Evolutionary conservation across 2,888 invertebrate species (phyloP).

Genomic region (Yponomeuta plumbellus): DNA sequence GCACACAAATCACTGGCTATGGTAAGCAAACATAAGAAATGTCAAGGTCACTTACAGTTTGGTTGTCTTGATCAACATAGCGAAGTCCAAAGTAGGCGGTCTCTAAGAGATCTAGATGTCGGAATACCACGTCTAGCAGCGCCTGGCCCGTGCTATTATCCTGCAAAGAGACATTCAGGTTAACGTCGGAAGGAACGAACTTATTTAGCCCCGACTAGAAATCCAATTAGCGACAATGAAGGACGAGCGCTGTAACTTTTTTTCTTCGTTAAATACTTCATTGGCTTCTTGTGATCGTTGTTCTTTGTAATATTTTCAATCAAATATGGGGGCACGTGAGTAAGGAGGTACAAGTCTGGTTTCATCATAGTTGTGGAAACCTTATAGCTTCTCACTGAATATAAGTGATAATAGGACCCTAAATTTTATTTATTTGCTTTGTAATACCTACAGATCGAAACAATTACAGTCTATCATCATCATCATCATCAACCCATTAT

Average conservation of each 20-base stretch:
- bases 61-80: slow-evolving; percentile 93
- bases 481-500: no score
- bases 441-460: no score
- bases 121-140: slow-evolving; percentile 92
- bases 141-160: slow-evolving; percentile 93
- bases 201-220: slow-evolving; percentile 1
- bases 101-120: slow-evolving; percentile 94
- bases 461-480: no score
- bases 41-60: slow-evolving; percentile 84
- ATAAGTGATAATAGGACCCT: no score
- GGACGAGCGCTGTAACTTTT: background rate
- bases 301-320: background rate
- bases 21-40: background rate
- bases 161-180: slow-evolving; percentile 71
- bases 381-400: no score
- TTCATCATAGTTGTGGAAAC: no score
- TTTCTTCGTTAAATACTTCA: background rate
- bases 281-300: background rate
- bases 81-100: slow-evolving; percentile 97
- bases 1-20: background rate
- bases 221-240: slow-evolving; percentile 1
- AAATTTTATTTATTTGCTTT: no score
- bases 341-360: no score
- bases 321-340: no score
- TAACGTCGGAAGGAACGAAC: background rate